A percentile compares a stretch with the other conserved stretches of the same genome.
These are phyloP conservation scores for Coptotermes formosanus DNA, from an alignment of 1,140 invertebrate genomes.

Conservation along the genomic window DNA sequence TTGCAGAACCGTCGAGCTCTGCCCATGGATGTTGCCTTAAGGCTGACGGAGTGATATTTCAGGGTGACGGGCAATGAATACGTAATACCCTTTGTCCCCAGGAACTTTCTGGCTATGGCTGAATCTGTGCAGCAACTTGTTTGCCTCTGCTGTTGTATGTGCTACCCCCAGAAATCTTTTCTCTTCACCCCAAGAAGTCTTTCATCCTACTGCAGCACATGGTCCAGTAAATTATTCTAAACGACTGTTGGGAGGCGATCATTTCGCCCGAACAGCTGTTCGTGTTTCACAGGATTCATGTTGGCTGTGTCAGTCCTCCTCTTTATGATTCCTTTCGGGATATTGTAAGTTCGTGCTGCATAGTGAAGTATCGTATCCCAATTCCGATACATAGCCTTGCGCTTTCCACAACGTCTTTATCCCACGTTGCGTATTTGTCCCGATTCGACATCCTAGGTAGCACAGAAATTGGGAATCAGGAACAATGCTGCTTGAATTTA, in stretches of 20 bases:
- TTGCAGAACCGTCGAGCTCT: background rate
- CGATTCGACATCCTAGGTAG: too few relatives aligned
- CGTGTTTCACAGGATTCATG: background rate
- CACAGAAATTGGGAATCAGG: too few relatives aligned
- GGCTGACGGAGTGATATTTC: slow-evolving; percentile 17
- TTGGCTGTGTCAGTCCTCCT: background rate
- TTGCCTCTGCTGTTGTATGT: background rate
- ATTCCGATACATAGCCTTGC: background rate
- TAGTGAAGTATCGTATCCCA: background rate
- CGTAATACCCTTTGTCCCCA: slow-evolving; percentile 4
- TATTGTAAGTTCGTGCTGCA: too few relatives aligned
- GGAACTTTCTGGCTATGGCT: background rate
- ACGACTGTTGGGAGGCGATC: background rate
- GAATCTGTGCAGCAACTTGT: background rate
- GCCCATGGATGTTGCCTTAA: background rate
- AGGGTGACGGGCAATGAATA: background rate
- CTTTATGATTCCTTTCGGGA: too few relatives aligned
- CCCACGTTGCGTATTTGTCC: too few relatives aligned
- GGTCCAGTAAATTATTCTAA: background rate
- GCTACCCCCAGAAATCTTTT: background rate
- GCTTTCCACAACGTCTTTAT: background rate
- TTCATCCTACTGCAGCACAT: too few relatives aligned
- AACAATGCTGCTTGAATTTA: too few relatives aligned
- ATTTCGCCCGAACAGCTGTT: background rate
- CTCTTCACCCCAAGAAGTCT: background rate